These are phyloP conservation scores for Suncus etruscus DNA, from an alignment of 2,113 vertebrate species.

Conservation along the genomic window DNA sequence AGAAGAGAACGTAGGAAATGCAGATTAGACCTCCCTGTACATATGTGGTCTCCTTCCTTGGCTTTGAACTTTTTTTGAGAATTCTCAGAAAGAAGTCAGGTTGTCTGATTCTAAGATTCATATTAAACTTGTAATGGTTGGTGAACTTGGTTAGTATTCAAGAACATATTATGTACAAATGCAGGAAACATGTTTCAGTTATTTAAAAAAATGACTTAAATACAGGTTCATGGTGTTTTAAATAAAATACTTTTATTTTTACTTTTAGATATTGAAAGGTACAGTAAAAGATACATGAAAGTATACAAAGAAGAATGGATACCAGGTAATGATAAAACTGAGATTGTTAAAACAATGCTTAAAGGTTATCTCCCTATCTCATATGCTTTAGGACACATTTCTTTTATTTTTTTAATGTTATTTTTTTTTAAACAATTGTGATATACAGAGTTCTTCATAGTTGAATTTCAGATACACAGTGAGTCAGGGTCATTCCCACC, in stretches of 20 bases:
- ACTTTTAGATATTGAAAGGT: slow-evolving; percentile 90
- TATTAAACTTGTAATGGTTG: no score
- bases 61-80: slow-evolving; percentile 1
- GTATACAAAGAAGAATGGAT: slow-evolving; percentile 87
- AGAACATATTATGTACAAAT: neutral
- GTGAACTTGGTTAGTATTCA: neutral
- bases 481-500: no score
- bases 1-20: slow-evolving; percentile 7
- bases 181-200: neutral
- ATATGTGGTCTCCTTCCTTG: neutral
- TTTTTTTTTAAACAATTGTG: no score
- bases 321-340: slow-evolving; percentile 87
- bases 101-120: neutral
- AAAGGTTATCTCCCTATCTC: neutral
- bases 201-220: slow-evolving; percentile 18
- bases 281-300: slow-evolving; percentile 91
- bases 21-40: neutral
- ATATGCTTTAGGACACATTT: slow-evolving; percentile 42
- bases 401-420: no score
- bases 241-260: slow-evolving; percentile 57
- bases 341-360: slow-evolving; percentile 31
- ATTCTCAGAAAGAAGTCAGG: neutral
- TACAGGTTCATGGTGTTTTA: slow-evolving; percentile 32
- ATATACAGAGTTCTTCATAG: no score
- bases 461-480: no score